Evolutionary conservation across 1,140 invertebrate genomes (phyloP), one percentile per base, ranked within the genome.

Genomic region (Pinna nobilis): DNA sequence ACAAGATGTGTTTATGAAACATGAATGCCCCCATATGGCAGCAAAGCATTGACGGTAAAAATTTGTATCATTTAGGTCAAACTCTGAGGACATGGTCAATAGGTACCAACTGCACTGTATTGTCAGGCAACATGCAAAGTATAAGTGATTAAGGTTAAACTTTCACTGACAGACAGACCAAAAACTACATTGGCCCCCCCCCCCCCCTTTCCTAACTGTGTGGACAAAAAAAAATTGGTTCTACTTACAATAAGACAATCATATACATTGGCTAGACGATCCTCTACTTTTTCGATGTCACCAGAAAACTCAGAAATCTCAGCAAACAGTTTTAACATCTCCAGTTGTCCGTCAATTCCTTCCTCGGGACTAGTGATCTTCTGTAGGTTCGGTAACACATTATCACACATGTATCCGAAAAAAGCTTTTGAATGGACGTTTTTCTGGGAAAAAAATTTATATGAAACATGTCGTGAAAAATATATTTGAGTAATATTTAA

Each of bases 351-450:
- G 83, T 95, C 93, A 75, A 91, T 91, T 41, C 92, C 93, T 82
- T 93, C 92, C 71, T 82, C 83, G 28, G 79, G 77, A 63, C 78
- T 77, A 11, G 76, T 73, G 7, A 89, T 80, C 53, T 83, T 79
- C 88, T 89, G 86, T 23, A 94, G 85, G 64, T 91, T 88, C 18
- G 94, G 93, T 64, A 98, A 86, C 39, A 98, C 93, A 91, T 96
- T 92, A 50, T 95, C 92, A 90, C 95, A 96, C 82, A 97, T 94
- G 82, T 96, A 97, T 6, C 91, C 91, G 13, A 98, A 92, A 90
- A 97, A 98, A 80, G 92, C 92, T 32, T 93, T 94, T 0, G 96
- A 97, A 87, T 95, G 93, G 13, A 97, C 93, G 89, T 95, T 95
- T 70, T 94, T 92, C 95, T 97, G 89, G 59, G 92, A 91, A 85